Conservation (phyloP, 2,797 vertebrate species). For the Scleropages formosus region DNA sequence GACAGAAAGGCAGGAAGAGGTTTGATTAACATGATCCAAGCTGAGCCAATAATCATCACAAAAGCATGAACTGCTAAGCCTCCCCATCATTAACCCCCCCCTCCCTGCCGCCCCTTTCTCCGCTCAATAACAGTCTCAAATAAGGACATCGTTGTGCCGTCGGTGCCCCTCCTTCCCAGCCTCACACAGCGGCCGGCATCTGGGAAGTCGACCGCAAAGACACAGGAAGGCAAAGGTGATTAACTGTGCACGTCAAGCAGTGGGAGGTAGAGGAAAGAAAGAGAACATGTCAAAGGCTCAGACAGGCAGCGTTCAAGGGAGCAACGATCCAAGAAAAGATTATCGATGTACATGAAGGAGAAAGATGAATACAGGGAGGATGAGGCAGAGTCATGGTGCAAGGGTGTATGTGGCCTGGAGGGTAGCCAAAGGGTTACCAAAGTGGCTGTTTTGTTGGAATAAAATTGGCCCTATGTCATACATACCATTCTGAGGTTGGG, state of each 20-base stretch:
- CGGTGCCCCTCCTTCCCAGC: background rate
- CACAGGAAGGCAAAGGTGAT: background rate
- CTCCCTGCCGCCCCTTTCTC: background rate
- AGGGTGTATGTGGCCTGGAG: background rate
- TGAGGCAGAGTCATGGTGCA: too few species aligned
- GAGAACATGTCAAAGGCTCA: too few species aligned
- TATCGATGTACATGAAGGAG: too few species aligned
- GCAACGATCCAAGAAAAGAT: too few species aligned
- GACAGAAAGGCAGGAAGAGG: background rate
- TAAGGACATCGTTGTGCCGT: background rate
- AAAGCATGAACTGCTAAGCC: background rate
- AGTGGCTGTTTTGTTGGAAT: constrained; percentile 11
- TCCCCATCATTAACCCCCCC: background rate
- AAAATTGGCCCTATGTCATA: constrained; percentile 1
- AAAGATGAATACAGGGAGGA: background rate
- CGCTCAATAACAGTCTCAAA: background rate
- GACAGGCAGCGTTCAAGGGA: too few species aligned
- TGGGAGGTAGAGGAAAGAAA: background rate
- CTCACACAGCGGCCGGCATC: background rate
- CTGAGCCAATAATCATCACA: background rate
- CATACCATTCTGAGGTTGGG: background rate
- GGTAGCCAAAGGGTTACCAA: background rate
- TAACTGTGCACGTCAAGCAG: background rate
- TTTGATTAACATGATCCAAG: too few species aligned
- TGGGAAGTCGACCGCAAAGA: background rate